Evolutionary conservation across 2,113 vertebrate species (phyloP).

Genomic region (Eurypyga helias): DNA sequence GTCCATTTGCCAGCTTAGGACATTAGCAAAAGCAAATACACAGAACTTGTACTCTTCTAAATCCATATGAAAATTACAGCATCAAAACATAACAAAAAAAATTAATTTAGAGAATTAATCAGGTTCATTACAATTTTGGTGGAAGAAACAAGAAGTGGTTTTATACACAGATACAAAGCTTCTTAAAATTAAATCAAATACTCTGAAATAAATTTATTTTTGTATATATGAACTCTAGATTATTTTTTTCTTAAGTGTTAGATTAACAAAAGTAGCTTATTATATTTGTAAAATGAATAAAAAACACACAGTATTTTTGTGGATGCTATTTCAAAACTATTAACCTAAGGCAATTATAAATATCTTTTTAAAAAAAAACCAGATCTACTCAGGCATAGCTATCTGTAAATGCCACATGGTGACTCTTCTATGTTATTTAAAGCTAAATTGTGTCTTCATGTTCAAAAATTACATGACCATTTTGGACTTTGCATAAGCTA

Average conservation of each 20-base stretch:
- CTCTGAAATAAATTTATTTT: not conserved
- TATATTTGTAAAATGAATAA: not conserved
- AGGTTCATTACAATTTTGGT: not conserved
- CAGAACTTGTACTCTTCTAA: not conserved
- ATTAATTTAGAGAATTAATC: conserved; percentile 4
- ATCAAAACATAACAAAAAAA: not conserved
- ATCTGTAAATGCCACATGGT: not conserved
- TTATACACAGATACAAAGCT: not conserved
- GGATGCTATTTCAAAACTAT: conserved; percentile 15
- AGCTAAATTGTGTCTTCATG: not conserved
- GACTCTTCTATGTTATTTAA: not conserved
- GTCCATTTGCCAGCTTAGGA: not conserved
- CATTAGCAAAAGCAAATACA: not conserved
- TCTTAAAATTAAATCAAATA: not conserved
- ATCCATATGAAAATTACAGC: not conserved
- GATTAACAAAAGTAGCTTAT: conserved; percentile 3
- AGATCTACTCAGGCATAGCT: not conserved
- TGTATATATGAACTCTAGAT: not conserved
- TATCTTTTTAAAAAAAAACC: conserved; percentile 6
- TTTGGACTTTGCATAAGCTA: not conserved
- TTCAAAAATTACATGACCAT: not conserved
- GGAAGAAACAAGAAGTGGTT: not conserved
- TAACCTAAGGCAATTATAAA: conserved; percentile 28
- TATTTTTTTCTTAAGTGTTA: not conserved
- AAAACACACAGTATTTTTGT: not conserved